phyloP scores from a whole-genome alignment of 2,888 invertebrate species.

The Hemistola chrysoprasaria region DNA sequence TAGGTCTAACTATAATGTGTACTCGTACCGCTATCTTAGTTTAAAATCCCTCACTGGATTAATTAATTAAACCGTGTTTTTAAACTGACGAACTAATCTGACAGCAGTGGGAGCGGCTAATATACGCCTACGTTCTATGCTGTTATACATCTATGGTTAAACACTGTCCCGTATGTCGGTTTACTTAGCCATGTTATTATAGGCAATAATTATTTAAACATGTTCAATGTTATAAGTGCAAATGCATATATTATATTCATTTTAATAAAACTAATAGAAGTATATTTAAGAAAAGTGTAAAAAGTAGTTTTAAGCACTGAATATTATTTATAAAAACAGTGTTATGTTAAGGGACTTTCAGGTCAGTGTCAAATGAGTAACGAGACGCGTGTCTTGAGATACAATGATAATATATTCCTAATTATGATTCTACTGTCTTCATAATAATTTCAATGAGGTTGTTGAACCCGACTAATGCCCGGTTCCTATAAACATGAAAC shows the following conservation, averaged over 20 bases:
- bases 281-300: too few relatives aligned
- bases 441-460: constrained; percentile 14
- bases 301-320: too few relatives aligned
- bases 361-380: constrained; percentile 13
- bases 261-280: too few relatives aligned
- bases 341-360: constrained; percentile 3
- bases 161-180: constrained; percentile 5
- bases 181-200: neutral
- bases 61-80: constrained; percentile 20
- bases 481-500: too few relatives aligned
- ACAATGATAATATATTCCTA: constrained; percentile 23
- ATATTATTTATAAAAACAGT: neutral
- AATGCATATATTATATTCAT: too few relatives aligned
- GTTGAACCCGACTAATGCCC: constrained; percentile 20
- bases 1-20: too few relatives aligned
- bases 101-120: constrained; percentile 13
- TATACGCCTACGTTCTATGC: constrained; percentile 5
- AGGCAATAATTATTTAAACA: neutral
- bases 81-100: constrained; percentile 21
- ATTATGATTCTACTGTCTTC: constrained; percentile 18
- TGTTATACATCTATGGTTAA: too few relatives aligned
- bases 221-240: too few relatives aligned
- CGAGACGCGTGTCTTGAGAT: constrained; percentile 6
- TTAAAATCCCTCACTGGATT: constrained; percentile 6
- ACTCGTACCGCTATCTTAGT: neutral